These are phyloP conservation scores for Sapayoa aenigma DNA, from an alignment of 2,113 vertebrate genomes.

Conservation along the genomic window DNA sequence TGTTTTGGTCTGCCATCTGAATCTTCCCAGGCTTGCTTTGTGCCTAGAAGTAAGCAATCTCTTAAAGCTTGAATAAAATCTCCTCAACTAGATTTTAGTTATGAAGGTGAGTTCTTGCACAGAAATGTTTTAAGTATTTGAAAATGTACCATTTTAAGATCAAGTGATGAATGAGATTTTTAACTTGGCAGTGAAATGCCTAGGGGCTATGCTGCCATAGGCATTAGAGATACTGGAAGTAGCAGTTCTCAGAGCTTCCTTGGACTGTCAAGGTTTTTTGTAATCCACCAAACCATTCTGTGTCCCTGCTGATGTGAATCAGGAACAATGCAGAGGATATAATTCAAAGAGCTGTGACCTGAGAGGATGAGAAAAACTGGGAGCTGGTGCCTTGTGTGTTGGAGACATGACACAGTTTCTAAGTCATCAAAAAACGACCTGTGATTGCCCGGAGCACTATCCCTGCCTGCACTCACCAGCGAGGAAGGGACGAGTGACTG, in stretches of 20 bases:
- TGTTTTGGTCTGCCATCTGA: neutral
- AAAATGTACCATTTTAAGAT: neutral
- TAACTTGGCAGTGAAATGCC: neutral
- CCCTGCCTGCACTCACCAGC: accelerated
- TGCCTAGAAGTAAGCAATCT: neutral
- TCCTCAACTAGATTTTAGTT: neutral
- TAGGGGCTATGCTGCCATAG: neutral
- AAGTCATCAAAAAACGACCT: neutral
- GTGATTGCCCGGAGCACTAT: accelerated
- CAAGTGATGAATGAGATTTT: neutral
- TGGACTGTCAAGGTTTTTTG: neutral
- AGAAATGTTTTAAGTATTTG: neutral
- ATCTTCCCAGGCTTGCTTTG: neutral
- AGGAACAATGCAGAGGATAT: neutral
- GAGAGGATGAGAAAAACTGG: neutral
- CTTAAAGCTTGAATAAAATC: neutral
- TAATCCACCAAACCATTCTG: neutral
- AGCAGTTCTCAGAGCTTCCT: neutral
- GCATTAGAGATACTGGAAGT: neutral
- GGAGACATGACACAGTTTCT: neutral
- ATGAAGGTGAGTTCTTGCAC: neutral
- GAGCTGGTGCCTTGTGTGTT: neutral
- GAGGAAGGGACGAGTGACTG: accelerated
- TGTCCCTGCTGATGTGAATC: neutral
- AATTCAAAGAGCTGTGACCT: neutral